Evolutionary conservation across 2,113 vertebrate species (phyloP), one percentile per base, ranked within the genome.

Genomic region (Planiliza haematocheilus): DNA sequence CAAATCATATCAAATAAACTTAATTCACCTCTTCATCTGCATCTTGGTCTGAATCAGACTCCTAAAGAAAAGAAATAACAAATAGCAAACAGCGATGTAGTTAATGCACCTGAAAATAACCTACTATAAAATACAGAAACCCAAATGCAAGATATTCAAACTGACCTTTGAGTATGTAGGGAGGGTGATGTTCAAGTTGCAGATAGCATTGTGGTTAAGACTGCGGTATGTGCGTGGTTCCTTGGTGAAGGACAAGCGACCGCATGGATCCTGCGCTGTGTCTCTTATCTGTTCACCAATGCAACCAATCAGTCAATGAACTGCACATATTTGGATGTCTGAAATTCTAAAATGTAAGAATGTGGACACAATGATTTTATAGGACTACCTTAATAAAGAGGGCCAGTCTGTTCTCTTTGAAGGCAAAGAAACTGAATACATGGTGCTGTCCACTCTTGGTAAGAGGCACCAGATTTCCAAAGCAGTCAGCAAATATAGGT

Each of bases 361-460:
- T 48, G 8, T 24, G 12, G 8, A 57, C 7, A 30, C 6, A 57
- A 34, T n/a, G 2, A 41, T 50, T 64, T 4, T 55, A 24, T 20
- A 39, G 14, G n/a, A 79, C 60, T 95, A 99, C 98, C 95, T 99
- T 99, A 70, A 99, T 96, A 82, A 99, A 98, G 4, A 99, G 95
- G 65, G 98, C 96, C 85, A 99, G 95, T 81, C 97, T 94, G 43
- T 99, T 99, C 91, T 99, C 97, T 90, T 99, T 98, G 90, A 99
- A 99, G 73, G 98, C 97, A 90, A 95, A 99, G 89, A 99, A 99
- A 82, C 97, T 99, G 94, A 99, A 99, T 85, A 98, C 95, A 56
- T 99, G 97, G 82, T 99, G 97, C 36, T 99, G 98, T 21, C 98
- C 98, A 70, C 96, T 98, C 92, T 99, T 99, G 11, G 95, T 99